Evolutionary conservation across 2,797 vertebrate genomes (phyloP).

Genomic region (Anomalospiza imberbis): DNA sequence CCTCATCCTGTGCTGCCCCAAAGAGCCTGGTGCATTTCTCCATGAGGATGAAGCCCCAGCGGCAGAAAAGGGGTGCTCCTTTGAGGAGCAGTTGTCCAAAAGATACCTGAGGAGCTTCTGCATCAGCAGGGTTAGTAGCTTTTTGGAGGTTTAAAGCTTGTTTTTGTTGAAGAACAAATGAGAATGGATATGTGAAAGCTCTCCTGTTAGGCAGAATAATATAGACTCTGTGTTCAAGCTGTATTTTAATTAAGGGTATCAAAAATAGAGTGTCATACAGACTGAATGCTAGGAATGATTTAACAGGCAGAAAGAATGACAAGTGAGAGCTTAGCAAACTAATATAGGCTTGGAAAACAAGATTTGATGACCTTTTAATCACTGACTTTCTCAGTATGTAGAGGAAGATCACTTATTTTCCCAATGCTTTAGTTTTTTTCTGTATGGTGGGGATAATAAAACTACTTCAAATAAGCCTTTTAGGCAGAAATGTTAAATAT

Average conservation of each 20-base stretch:
- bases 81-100: not conserved
- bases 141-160: not conserved
- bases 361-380: slow-evolving; percentile 20
- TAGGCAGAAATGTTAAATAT: not conserved
- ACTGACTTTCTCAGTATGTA: not conserved
- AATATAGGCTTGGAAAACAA: slow-evolving; percentile 3
- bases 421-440: not conserved
- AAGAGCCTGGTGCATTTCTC: not conserved
- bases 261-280: not conserved
- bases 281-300: not conserved
- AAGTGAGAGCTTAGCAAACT: not conserved
- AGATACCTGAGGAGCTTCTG: not conserved
- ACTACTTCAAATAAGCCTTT: not conserved
- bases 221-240: not conserved
- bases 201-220: not conserved
- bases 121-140: not conserved
- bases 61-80: not conserved
- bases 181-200: not conserved
- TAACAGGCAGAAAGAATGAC: not conserved
- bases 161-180: not conserved
- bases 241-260: not conserved
- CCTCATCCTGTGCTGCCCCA: not conserved
- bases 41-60: fast-evolving
- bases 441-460: not conserved
- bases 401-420: not conserved